Conservation (phyloP, 2,888 invertebrate species). For the Ptilodon capucinus region DNA sequence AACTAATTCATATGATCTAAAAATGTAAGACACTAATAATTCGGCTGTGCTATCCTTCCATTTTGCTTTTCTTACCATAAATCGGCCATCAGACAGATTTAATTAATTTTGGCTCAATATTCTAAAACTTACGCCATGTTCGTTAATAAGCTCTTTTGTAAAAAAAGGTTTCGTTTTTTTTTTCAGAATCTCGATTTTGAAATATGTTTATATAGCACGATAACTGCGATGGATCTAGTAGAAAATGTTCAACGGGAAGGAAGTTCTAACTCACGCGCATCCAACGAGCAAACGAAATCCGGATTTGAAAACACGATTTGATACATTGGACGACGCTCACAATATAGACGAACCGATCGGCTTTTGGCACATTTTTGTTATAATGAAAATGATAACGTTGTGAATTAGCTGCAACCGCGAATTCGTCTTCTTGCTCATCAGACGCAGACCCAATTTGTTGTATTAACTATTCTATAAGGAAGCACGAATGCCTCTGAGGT, state of each 20-base stretch:
- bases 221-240: conserved; percentile 12
- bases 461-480: conserved; percentile 63
- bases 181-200: too few species aligned
- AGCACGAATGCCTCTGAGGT: conserved; percentile 74
- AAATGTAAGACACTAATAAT: conserved; percentile 65
- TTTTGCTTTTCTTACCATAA: conserved; percentile 54
- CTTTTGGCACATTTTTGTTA: conserved; percentile 69
- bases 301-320: conserved; percentile 14
- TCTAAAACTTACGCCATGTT: conserved; percentile 64
- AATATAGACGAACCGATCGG: conserved; percentile 30
- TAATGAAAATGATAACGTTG: conserved; percentile 46
- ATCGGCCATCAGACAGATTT: conserved; percentile 56
- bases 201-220: too few species aligned
- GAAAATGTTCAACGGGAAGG: conserved; percentile 15
- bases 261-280: conserved; percentile 23
- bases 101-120: conserved; percentile 68
- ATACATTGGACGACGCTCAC: conserved; percentile 16
- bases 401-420: conserved; percentile 35
- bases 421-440: conserved; percentile 43
- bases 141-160: conserved; percentile 41
- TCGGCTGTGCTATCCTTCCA: conserved; percentile 48
- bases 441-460: conserved; percentile 54
- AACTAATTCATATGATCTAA: conserved; percentile 6
- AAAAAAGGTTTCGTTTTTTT: conserved; percentile 33
- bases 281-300: conserved; percentile 39